These are phyloP conservation scores for Alfaro cultratus DNA, from an alignment of 2,797 vertebrate species.

Conservation along the genomic window DNA sequence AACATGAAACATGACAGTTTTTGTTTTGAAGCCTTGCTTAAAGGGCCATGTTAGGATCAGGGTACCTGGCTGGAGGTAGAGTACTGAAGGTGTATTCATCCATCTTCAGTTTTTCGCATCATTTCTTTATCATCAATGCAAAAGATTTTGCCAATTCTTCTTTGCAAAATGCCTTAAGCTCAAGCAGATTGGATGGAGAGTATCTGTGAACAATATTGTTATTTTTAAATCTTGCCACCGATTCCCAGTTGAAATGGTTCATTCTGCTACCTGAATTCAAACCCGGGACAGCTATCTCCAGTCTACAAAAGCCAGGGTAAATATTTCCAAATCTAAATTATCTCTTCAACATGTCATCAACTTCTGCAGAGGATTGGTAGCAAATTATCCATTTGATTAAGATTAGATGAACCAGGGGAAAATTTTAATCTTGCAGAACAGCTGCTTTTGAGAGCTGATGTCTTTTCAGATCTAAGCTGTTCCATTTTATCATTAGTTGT, in stretches of 20 bases:
- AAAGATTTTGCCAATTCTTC: neutral
- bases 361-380: neutral
- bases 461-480: neutral
- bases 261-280: neutral
- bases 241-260: neutral
- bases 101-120: neutral
- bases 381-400: neutral
- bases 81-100: neutral
- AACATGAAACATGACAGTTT: neutral
- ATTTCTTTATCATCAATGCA: neutral
- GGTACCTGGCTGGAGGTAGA: neutral
- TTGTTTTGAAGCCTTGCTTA: neutral
- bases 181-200: neutral
- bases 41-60: neutral
- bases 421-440: neutral
- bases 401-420: neutral
- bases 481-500: neutral
- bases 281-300: neutral
- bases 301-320: neutral
- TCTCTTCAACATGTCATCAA: neutral
- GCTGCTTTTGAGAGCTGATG: neutral
- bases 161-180: neutral
- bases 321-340: neutral
- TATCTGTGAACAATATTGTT: neutral
- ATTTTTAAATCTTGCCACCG: neutral